Percentiles rank a stretch among this genome's conserved stretches.
These are phyloP conservation scores for Capreolus pygargus DNA, from an alignment of 2,113 vertebrate genomes.

Conservation along the genomic window DNA sequence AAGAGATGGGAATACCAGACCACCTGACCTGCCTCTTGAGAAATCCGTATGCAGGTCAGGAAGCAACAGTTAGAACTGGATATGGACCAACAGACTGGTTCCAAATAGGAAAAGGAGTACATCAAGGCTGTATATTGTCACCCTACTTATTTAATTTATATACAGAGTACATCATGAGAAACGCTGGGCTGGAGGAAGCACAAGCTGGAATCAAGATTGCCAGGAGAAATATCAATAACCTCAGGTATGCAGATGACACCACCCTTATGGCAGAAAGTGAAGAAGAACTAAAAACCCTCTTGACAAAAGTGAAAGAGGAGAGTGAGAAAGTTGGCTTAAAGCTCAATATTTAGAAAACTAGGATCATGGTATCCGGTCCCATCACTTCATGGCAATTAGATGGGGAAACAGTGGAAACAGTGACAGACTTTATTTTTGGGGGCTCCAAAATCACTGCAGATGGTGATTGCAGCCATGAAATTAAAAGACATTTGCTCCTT, in stretches of 20 bases:
- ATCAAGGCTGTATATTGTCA: background rate
- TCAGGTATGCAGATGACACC: background rate
- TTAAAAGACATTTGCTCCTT: background rate
- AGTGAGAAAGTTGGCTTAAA: background rate
- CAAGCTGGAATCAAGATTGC: background rate
- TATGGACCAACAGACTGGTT: background rate
- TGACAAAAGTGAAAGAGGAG: background rate
- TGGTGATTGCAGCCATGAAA: background rate
- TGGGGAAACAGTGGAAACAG: background rate
- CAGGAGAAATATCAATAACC: background rate
- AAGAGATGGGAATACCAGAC: no score
- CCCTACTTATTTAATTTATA: background rate
- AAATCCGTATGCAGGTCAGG: background rate
- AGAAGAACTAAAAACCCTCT: background rate
- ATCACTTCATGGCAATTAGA: background rate
- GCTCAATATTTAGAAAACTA: background rate
- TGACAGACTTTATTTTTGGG: no score
- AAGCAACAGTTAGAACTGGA: background rate
- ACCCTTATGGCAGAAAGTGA: background rate
- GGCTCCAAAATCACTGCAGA: background rate
- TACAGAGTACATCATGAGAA: background rate
- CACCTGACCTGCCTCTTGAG: no score
- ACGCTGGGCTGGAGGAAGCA: background rate
- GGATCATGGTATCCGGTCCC: background rate
- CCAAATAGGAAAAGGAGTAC: background rate